phyloP scores from a whole-genome alignment of 2,797 vertebrate genomes.

The Semotilus atromaculatus region DNA sequence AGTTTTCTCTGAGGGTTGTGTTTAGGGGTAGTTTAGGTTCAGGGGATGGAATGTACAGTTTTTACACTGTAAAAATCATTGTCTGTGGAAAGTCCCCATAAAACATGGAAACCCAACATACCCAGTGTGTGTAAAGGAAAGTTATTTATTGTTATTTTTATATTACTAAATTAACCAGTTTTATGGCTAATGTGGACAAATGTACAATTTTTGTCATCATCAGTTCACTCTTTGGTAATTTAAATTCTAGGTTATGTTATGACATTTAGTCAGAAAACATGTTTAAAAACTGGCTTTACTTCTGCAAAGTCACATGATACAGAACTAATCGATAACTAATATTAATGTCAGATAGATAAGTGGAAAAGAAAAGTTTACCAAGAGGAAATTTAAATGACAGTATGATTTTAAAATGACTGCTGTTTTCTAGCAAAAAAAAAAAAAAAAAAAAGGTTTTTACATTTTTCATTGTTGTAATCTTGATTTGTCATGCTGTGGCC shows the following conservation, averaged over 20 bases:
- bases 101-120: neutral
- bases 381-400: neutral
- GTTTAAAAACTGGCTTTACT: constrained; percentile 10
- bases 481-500: neutral
- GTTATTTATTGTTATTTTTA: neutral
- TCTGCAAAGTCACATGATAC: constrained; percentile 7
- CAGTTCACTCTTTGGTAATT: neutral
- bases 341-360: neutral
- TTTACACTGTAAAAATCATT: neutral
- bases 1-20: neutral
- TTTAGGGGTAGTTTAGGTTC: neutral
- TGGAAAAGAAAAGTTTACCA: neutral
- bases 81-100: neutral
- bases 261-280: neutral
- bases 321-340: constrained; percentile 12
- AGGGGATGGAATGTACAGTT: neutral
- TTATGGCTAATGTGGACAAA: neutral
- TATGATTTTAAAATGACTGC: neutral
- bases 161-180: neutral
- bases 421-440: neutral
- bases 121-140: neutral
- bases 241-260: neutral
- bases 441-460: neutral
- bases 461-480: neutral
- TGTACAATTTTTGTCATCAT: neutral